Evolutionary conservation across 2,113 vertebrate genomes (phyloP), one percentile per base, ranked within the genome.

Genomic region (Meles meles): DNA sequence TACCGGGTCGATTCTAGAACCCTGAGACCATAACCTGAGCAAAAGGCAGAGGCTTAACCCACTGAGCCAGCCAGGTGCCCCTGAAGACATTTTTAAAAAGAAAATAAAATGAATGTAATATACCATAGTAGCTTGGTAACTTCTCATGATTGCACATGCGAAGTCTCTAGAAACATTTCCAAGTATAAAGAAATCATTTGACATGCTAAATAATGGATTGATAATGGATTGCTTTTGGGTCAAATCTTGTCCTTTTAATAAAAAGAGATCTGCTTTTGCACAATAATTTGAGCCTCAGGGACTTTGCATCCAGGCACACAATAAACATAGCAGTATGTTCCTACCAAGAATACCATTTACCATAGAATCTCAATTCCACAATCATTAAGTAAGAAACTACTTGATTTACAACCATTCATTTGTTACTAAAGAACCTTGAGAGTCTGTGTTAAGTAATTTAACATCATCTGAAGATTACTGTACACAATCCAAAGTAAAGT

Each of bases 201-300:
- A 94, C 47, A 77, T 85, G 69, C 42, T 90, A 37, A 95, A 96
- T 87, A 96, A 94, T 76, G 79, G 34, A 85, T 21, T 93, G 49
- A 96, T 87, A 96, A 94, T 76, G 79, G 34, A 85, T 21, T 93
- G 49, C 44, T 94, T 96, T 96, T 96, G 77, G 67, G 61, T 94
- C 42, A 88, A 81, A 80, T 77, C n/a, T 55, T 27, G 3, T n/a
- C 39, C 76, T 96, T 93, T 94, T 87, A 89, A 88, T 96, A 81
- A 90, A 96, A 98, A 95, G 82, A 97, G 31, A 69, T 96, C 82
- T 98, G 47, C 82, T 93, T 81, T 59, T 93, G 83, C 23, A 84
- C 61, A 97, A 85, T 96, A 92, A 97, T 89, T 88, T 96, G 80
- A 97, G 49, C 79, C 31, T 82, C 44, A 59, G 88, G 39, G 79